A percentile compares a stretch with the other conserved stretches of the same genome.
phyloP scores from a whole-genome alignment of 1,140 invertebrate species.

The Phenacoccus solenopsis region DNA sequence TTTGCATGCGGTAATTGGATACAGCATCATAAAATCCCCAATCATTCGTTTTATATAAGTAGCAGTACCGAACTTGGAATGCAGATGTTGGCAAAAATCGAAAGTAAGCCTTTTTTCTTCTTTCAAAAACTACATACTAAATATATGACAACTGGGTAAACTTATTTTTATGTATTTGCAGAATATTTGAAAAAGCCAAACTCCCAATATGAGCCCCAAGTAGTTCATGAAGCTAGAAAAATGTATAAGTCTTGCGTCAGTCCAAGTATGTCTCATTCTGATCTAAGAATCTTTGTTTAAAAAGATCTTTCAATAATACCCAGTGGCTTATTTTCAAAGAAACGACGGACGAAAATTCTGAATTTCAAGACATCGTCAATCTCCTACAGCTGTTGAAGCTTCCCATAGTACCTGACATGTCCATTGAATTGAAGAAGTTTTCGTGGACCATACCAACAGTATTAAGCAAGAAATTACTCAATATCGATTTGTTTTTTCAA shows the following conservation, averaged over 20 bases:
- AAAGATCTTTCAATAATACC: no score
- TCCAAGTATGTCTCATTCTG: slow-evolving; percentile 22
- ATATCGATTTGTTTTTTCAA: neutral
- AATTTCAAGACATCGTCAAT: neutral
- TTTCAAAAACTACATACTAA: neutral
- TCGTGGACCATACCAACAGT: neutral
- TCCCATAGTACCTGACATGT: neutral
- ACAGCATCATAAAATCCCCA: slow-evolving; percentile 27
- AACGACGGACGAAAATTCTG: neutral
- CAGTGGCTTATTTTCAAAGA: neutral
- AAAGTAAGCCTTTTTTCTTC: neutral
- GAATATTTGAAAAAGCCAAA: slow-evolving; percentile 26
- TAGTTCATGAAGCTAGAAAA: slow-evolving; percentile 47
- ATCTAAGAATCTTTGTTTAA: neutral
- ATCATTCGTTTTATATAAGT: neutral
- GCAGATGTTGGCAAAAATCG: neutral
- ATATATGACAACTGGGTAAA: no score
- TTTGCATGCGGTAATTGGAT: slow-evolving; percentile 49
- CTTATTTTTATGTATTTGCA: neutral
- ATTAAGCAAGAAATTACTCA: neutral
- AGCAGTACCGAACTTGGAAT: neutral
- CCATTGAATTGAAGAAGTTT: neutral
- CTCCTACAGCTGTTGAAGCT: neutral
- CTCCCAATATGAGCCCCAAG: slow-evolving; percentile 37
- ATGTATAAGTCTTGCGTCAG: slow-evolving; percentile 50